Conservation (phyloP, 35 echinoderm and acorn worm genomes). For the Apostichopus californicus region DNA sequence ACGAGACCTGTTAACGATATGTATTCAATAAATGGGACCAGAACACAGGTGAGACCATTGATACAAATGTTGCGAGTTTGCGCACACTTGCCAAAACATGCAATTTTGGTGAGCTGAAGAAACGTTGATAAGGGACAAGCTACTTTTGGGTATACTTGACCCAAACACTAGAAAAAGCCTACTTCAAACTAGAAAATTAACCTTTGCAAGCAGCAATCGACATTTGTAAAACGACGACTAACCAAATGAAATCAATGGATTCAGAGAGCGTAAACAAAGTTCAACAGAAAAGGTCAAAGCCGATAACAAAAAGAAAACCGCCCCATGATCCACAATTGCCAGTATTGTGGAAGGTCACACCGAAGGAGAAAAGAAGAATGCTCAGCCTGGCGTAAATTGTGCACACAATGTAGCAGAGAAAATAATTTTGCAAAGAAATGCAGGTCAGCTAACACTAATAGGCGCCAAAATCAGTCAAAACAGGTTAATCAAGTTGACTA, state of each 20-base stretch:
- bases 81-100: slow-evolving; percentile 41
- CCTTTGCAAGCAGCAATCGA: slow-evolving; percentile 30
- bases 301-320: neutral
- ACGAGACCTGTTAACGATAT: slow-evolving; percentile 44
- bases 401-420: neutral
- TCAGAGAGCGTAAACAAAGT: slow-evolving; percentile 34
- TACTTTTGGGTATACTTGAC: slow-evolving; percentile 1
- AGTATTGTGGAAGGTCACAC: slow-evolving; percentile 48
- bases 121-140: slow-evolving; percentile 34
- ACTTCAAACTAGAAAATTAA: slow-evolving; percentile 35
- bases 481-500: neutral
- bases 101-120: slow-evolving; percentile 46
- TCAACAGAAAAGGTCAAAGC: neutral
- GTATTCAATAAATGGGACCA: slow-evolving; percentile 54
- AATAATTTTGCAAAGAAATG: slow-evolving; percentile 55
- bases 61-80: slow-evolving; percentile 38
- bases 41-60: slow-evolving; percentile 40
- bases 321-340: slow-evolving; percentile 36
- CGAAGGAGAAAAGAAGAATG: slow-evolving; percentile 22
- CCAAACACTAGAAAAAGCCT: slow-evolving; percentile 28
- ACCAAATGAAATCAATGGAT: slow-evolving; percentile 9
- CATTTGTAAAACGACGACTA: slow-evolving; percentile 15
- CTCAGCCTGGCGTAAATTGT: slow-evolving; percentile 43
- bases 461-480: slow-evolving; percentile 8
- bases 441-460: neutral